phyloP scores from a whole-genome alignment of 2,888 invertebrate species.

The Cephus rjabovi region DNA sequence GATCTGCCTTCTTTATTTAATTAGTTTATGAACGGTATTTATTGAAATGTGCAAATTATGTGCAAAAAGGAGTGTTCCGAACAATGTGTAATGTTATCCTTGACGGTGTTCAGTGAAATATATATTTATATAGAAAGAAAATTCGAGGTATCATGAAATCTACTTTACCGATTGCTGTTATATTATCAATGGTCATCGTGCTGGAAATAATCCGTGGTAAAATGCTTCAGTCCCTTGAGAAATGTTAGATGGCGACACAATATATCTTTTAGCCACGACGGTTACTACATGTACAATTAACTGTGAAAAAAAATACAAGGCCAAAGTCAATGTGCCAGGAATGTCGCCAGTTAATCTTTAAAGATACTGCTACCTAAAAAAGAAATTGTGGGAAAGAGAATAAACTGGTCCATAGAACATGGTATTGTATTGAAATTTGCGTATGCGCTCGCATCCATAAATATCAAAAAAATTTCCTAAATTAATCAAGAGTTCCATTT shows the following conservation, averaged over 20 bases:
- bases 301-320: background rate
- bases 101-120: constrained; percentile 34
- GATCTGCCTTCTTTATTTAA: background rate
- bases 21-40: background rate
- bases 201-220: background rate
- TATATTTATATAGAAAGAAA: constrained; percentile 19
- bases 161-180: background rate
- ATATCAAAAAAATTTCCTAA: background rate
- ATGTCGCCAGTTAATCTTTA: too few species aligned
- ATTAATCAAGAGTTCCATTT: background rate
- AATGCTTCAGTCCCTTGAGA: background rate
- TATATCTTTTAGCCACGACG: background rate
- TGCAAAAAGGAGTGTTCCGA: background rate
- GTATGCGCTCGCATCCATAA: too few species aligned
- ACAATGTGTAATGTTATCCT: constrained; percentile 21
- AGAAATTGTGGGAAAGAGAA: too few species aligned
- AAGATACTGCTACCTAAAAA: too few species aligned
- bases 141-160: background rate
- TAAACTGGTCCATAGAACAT: too few species aligned
- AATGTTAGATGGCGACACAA: background rate
- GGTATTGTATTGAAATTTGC: too few species aligned
- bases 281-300: background rate
- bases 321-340: background rate
- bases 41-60: background rate
- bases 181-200: background rate